These are phyloP conservation scores for Hucho hucho DNA, from an alignment of 2,113 vertebrate species.

Conservation along the genomic window DNA sequence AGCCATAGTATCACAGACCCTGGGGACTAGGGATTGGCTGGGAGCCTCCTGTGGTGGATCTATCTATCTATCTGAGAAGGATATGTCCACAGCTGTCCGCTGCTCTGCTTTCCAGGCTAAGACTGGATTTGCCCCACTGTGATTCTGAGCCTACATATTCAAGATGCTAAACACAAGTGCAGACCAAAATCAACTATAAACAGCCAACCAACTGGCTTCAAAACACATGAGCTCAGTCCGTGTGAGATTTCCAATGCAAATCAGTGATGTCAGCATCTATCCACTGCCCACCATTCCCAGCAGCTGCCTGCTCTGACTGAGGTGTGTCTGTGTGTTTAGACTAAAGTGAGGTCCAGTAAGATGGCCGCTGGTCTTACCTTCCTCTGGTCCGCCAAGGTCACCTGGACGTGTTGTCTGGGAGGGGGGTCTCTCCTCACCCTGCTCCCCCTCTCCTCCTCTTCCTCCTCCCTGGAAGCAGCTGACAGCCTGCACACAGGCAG, in stretches of 20 bases:
- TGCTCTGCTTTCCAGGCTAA: slow-evolving; percentile 18
- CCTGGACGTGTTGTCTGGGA: slow-evolving; percentile 2
- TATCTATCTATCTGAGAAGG: neutral
- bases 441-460: slow-evolving; percentile 15
- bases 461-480: slow-evolving; percentile 24
- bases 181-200: neutral
- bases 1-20: neutral
- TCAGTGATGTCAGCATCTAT: neutral
- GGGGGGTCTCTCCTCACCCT: slow-evolving; percentile 18
- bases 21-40: neutral
- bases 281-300: neutral
- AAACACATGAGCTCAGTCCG: neutral
- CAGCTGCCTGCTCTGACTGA: neutral
- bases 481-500: slow-evolving; percentile 4
- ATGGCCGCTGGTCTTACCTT: slow-evolving; percentile 44
- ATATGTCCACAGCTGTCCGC: neutral
- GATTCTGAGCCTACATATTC: neutral
- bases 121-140: slow-evolving; percentile 1
- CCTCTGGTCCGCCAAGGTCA: slow-evolving; percentile 32
- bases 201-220: neutral
- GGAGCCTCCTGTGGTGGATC: neutral
- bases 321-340: neutral
- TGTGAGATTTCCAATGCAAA: neutral
- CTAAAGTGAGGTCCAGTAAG: neutral
- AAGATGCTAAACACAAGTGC: neutral